A percentile compares a stretch with the other conserved stretches of the same genome.
These are phyloP conservation scores for Andricus quercusramuli DNA, from an alignment of 2,888 invertebrate species.

Conservation along the genomic window DNA sequence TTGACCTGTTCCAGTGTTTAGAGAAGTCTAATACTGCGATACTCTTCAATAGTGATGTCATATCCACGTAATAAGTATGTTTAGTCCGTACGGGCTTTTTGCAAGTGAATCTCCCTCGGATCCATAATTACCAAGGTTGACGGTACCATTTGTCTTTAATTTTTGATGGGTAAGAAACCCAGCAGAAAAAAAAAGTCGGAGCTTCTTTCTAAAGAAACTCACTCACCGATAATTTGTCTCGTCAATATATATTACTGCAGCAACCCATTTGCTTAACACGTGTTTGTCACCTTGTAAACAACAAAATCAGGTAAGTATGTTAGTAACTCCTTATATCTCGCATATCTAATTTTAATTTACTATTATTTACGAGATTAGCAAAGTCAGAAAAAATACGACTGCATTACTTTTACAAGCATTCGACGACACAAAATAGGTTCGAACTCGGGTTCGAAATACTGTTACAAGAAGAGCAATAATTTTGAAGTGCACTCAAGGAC, in stretches of 20 bases:
- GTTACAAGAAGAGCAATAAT: constrained; percentile 13
- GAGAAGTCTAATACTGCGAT: too few species aligned
- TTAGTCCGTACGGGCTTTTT: too few species aligned
- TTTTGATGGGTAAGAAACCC: too few species aligned
- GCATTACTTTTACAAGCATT: neutral
- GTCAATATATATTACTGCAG: neutral
- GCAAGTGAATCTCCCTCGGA: too few species aligned
- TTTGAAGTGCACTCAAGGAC: neutral
- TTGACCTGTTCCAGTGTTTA: too few species aligned
- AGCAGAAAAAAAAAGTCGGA: neutral
- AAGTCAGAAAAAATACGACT: neutral
- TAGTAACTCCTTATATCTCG: neutral
- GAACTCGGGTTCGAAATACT: constrained; percentile 12
- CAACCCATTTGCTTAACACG: neutral
- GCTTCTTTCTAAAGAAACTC: neutral
- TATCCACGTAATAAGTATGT: too few species aligned
- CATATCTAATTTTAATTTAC: neutral
- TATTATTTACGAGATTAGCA: neutral
- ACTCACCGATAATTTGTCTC: neutral
- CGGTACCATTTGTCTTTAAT: too few species aligned
- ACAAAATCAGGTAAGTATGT: neutral
- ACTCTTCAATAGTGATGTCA: too few species aligned
- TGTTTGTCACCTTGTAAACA: neutral
- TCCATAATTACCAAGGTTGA: too few species aligned
- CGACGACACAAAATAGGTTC: neutral